phyloP scores from a whole-genome alignment of 2,113 vertebrate species.

The Ramphastos sulfuratus region DNA sequence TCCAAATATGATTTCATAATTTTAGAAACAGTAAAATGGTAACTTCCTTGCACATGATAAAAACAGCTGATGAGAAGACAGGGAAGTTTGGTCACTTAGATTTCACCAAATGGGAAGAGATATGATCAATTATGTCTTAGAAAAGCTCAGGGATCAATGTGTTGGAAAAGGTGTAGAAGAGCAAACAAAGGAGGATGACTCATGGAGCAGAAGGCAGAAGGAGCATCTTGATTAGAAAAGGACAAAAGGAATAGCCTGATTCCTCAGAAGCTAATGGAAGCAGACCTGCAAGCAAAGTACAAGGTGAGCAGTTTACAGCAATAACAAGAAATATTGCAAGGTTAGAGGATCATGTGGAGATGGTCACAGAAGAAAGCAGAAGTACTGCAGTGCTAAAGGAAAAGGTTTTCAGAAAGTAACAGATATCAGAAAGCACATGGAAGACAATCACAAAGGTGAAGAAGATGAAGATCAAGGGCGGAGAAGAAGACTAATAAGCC shows the following conservation, averaged over 20 bases:
- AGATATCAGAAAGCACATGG: conserved; percentile 41
- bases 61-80: not conserved
- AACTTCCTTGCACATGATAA: not conserved
- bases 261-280: conserved; percentile 52
- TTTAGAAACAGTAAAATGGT: not conserved
- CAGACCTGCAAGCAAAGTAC: conserved; percentile 53
- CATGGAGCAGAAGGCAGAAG: conserved; percentile 24
- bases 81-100: not conserved
- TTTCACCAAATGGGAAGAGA: conserved; percentile 3
- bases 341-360: conserved; percentile 69
- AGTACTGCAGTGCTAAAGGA: conserved; percentile 53
- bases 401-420: conserved; percentile 63
- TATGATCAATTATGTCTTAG: conserved; percentile 11
- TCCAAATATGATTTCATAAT: not conserved
- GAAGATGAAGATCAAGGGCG: conserved; percentile 63
- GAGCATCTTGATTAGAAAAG: conserved; percentile 48
- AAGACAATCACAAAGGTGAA: conserved; percentile 63
- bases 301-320: conserved; percentile 66
- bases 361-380: conserved; percentile 69
- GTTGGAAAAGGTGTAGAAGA: not conserved
- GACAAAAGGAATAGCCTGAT: conserved; percentile 57
- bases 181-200: conserved; percentile 43
- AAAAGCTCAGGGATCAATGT: conserved; percentile 2
- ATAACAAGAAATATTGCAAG: conserved; percentile 62
- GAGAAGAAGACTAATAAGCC: conserved; percentile 57